Conservation (phyloP, 2,797 vertebrate species). For the Crocodylus rhombifer region DNA sequence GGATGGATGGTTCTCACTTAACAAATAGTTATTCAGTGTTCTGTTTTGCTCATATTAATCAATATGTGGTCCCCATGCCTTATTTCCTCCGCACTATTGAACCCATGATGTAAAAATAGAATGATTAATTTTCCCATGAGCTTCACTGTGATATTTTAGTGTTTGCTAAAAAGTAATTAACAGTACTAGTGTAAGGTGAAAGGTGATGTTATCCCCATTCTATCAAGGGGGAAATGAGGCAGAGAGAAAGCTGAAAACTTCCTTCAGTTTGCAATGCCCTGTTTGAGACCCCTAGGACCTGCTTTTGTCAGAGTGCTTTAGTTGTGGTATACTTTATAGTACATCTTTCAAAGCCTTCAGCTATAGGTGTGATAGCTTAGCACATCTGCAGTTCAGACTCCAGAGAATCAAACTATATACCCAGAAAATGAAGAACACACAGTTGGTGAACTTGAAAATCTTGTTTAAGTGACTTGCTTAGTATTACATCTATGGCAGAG, state of each 20-base stretch:
- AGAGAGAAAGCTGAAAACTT: background rate
- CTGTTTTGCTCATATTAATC: background rate
- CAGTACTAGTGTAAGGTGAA: background rate
- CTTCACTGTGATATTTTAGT: background rate
- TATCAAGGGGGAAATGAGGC: background rate
- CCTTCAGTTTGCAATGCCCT: background rate
- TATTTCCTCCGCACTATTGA: slow-evolving; percentile 2
- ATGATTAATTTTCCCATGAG: background rate
- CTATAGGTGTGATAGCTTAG: background rate
- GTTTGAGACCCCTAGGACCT: background rate
- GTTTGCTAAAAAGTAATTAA: background rate
- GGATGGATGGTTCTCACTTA: slow-evolving; percentile 33
- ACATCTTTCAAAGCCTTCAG: background rate
- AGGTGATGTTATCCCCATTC: background rate
- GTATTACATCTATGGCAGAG: background rate
- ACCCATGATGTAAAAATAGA: background rate
- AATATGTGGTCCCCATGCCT: background rate
- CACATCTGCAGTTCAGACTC: background rate
- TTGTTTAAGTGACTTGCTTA: background rate
- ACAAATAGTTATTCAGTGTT: slow-evolving; percentile 43
- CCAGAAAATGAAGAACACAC: background rate
- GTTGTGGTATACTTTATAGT: background rate
- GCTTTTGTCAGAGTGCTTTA: background rate
- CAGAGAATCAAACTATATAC: background rate
- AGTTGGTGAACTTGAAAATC: slow-evolving; percentile 3